Percentiles rank a stretch among this genome's conserved stretches.
phyloP scores from a whole-genome alignment of 2,113 vertebrate genomes.

The Ariopsis seemanni region DNA sequence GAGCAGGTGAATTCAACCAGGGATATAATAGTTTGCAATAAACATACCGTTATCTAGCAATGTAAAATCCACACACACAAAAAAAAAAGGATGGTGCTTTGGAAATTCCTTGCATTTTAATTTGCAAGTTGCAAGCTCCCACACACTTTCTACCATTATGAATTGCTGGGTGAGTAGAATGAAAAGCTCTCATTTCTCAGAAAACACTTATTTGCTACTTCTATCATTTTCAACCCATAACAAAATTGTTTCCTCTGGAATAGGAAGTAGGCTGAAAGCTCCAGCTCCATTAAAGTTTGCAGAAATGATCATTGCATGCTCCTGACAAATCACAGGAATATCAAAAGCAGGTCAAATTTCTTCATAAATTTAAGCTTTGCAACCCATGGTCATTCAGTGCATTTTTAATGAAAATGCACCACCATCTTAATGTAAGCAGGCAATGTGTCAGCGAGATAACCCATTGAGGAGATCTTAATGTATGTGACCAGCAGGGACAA shows the following conservation, averaged over 20 bases:
- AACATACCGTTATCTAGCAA: constrained; percentile 46
- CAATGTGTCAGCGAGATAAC: constrained; percentile 38
- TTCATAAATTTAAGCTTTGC: constrained; percentile 47
- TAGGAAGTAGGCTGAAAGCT: not conserved
- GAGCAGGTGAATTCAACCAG: constrained; percentile 33
- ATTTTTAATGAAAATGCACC: constrained; percentile 48
- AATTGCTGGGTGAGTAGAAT: constrained; percentile 27
- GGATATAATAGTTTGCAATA: constrained; percentile 51
- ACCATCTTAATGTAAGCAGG: constrained; percentile 45
- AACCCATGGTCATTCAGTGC: constrained; percentile 35
- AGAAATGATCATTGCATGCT: constrained; percentile 31
- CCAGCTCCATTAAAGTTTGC: constrained; percentile 19
- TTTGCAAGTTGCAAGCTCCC: constrained; percentile 27
- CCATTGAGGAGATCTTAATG: constrained; percentile 55
- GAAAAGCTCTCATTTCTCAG: constrained; percentile 39
- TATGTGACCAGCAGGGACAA: constrained; percentile 49
- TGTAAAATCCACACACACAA: constrained; percentile 30
- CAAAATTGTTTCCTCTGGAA: constrained; percentile 34
- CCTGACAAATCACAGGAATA: constrained; percentile 36
- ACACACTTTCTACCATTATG: constrained; percentile 10
- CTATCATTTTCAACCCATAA: constrained; percentile 14
- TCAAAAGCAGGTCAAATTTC: constrained; percentile 41
- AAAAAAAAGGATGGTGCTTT: not conserved
- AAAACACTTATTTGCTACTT: constrained; percentile 30
- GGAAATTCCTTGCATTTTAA: constrained; percentile 43